Evolutionary conservation across 2,797 vertebrate species (phyloP).

Genomic region (Anomalospiza imberbis): DNA sequence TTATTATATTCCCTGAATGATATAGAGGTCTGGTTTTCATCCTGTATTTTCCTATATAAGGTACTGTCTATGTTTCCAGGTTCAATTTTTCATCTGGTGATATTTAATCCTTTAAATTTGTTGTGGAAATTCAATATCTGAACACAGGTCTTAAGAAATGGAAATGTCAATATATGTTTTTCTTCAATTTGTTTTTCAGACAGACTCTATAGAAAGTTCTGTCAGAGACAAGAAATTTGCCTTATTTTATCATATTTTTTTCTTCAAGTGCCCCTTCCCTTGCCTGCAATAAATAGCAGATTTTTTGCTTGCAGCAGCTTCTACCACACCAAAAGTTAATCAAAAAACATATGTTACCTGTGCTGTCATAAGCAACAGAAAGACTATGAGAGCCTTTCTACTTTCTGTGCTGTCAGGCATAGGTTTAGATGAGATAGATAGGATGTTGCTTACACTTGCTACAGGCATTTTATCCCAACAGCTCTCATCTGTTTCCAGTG

Average conservation of each 20-base stretch:
- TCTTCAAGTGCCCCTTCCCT: background rate
- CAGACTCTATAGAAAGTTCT: background rate
- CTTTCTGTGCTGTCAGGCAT: constrained; percentile 5
- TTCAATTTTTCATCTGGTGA: background rate
- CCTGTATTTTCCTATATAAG: background rate
- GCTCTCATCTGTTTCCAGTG: constrained; percentile 59
- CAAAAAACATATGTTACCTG: constrained; percentile 35
- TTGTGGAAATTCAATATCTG: background rate
- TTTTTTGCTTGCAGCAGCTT: constrained; percentile 10
- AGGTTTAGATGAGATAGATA: constrained; percentile 6
- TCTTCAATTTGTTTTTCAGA: background rate
- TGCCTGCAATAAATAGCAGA: background rate
- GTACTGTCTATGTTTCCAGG: background rate
- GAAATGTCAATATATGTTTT: background rate
- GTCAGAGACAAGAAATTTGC: background rate
- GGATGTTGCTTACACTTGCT: constrained; percentile 37
- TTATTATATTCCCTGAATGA: background rate
- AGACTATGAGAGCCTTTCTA: background rate
- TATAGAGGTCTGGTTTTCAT: background rate
- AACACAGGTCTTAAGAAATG: background rate
- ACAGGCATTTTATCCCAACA: constrained; percentile 32
- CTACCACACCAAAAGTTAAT: constrained; percentile 26
- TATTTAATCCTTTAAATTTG: background rate
- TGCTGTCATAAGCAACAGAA: background rate
- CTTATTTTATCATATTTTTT: background rate